Evolutionary conservation across 2,113 vertebrate genomes (phyloP), one percentile per base, ranked within the genome.

Genomic region (Epinephelus lanceolatus): DNA sequence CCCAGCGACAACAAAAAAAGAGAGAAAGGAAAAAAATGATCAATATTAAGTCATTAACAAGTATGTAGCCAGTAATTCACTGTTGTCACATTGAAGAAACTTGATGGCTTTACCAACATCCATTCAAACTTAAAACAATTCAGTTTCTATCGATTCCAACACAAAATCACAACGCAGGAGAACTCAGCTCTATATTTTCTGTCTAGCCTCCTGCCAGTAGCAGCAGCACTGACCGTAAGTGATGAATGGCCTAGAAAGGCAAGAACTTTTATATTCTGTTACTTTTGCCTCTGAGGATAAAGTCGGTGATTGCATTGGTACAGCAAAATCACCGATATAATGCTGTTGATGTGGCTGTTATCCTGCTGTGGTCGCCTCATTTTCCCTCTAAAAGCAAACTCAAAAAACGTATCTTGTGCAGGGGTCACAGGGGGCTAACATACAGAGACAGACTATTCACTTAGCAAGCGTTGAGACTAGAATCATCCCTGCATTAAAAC

Each of bases 241-340:
- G 84, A 86, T 76, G 49, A 78, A 81, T 77, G 53, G 9, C 52
- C 61, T 13, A 3, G 23, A 27, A 55, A 27, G 61, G n/a, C 11
- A 21, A 65, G 13, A 51, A 49, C 21, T 23, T 59, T 65, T 70
- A 42, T 21, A 49, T 76, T 68, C 21, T 18, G 42, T 71, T 74
- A 33, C n/a, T 47, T 19, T 66, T 45, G 18, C 12, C 21, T 25
- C 60, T 18, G 33, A 77, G 61, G 47, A 27, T 67, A n/a, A 72
- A 73, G 55, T 61, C 52, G 11, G 57, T 42, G 40, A 66, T 86
- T 76, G 67, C 9, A 17, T 37, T 47, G 42, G 37, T 47, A 17
- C 55, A 70, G 37, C 6, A 45, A 45, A 56, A 62, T 56, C 57
- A n/a, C 5, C 19, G 12, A 9, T 52, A 21, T 19, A 6, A 52